Conservation (phyloP, 2,113 vertebrate genomes). For the Atherinomorus stipes region DNA sequence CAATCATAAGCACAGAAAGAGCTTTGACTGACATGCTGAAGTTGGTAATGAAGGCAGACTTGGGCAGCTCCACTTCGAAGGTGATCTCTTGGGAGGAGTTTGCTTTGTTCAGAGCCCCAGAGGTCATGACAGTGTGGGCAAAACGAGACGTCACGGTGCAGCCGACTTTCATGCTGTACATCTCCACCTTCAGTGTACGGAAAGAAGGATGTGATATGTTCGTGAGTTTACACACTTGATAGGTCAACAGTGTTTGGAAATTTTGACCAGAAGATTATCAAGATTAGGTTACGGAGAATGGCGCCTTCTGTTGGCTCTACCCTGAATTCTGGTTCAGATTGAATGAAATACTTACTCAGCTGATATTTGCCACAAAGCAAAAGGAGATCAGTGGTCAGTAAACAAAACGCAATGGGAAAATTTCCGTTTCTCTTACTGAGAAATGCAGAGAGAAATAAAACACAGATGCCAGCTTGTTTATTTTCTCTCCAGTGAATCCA, state of each 20-base stretch:
- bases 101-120: slow-evolving; percentile 88
- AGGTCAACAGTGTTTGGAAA: slow-evolving; percentile 72
- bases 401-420: background rate
- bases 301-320: background rate
- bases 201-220: slow-evolving; percentile 24
- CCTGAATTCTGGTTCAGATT: background rate
- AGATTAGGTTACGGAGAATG: no score
- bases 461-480: slow-evolving; percentile 33
- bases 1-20: background rate
- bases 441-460: slow-evolving; percentile 20
- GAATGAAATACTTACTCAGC: background rate
- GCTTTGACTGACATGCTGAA: slow-evolving; percentile 90
- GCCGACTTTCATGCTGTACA: slow-evolving; percentile 85
- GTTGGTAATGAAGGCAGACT: slow-evolving; percentile 94
- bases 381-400: slow-evolving; percentile 9
- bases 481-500: slow-evolving; percentile 8
- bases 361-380: no score
- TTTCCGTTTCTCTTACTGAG: slow-evolving; percentile 1
- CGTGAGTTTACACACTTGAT: slow-evolving; percentile 70
- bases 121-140: slow-evolving; percentile 90
- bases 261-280: background rate
- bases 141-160: slow-evolving; percentile 91
- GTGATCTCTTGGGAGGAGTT: slow-evolving; percentile 86
- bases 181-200: slow-evolving; percentile 76
- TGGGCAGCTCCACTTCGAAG: slow-evolving; percentile 93